Conservation (phyloP, 2,888 invertebrate genomes). For the Esperia sulphurella region DNA sequence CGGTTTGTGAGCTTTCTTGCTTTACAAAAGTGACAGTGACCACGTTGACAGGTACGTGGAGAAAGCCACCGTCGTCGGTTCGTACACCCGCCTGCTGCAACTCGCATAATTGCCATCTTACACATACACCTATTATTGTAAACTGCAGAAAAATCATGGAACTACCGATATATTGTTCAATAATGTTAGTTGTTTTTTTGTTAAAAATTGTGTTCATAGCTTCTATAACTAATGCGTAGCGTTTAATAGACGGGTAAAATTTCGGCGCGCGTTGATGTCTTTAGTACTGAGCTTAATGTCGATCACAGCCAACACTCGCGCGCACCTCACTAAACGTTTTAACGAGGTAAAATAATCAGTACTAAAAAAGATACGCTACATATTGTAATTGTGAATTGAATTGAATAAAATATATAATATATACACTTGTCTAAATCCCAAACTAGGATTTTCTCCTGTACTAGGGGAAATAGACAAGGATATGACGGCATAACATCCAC, state of each 20-base stretch:
- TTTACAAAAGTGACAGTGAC: slow-evolving; percentile 41
- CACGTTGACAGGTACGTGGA: slow-evolving; percentile 38
- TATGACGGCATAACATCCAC: too few relatives aligned
- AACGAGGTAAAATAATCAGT: too few relatives aligned
- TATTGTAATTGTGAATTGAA: too few relatives aligned
- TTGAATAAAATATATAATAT: too few relatives aligned
- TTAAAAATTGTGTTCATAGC: slow-evolving; percentile 3
- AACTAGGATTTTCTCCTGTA: too few relatives aligned
- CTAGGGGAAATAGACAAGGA: too few relatives aligned
- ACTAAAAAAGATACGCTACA: too few relatives aligned
- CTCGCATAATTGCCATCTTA: neutral
- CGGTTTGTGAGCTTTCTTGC: slow-evolving; percentile 9
- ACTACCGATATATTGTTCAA: neutral
- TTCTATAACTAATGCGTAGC: slow-evolving; percentile 5
- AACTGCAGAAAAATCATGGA: neutral
- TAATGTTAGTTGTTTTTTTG: neutral
- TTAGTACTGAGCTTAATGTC: slow-evolving; percentile 15
- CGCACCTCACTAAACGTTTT: too few relatives aligned
- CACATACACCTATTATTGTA: neutral
- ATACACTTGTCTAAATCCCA: too few relatives aligned
- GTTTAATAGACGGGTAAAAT: neutral
- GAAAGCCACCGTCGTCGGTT: slow-evolving; percentile 5
- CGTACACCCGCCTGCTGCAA: neutral
- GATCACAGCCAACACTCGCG: neutral
- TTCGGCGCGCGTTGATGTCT: slow-evolving; percentile 40